These are phyloP conservation scores for Delichon dasypus DNA, from an alignment of 2,797 vertebrate genomes.

Conservation along the genomic window DNA sequence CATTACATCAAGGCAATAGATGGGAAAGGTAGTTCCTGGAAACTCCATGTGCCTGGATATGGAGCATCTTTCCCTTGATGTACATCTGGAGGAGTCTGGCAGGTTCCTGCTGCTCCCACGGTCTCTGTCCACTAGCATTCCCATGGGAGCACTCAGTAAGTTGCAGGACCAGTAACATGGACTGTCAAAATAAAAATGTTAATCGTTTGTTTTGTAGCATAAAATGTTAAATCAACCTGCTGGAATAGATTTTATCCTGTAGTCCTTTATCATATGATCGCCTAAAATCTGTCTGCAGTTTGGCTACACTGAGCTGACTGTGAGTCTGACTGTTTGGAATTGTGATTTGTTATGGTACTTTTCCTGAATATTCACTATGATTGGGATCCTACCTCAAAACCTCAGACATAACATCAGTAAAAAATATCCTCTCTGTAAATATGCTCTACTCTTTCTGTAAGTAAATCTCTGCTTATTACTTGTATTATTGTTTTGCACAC, in stretches of 20 bases:
- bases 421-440: not conserved
- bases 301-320: not conserved
- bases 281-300: not conserved
- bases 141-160: not conserved
- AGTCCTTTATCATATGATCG: not conserved
- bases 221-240: not conserved
- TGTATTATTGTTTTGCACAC: not conserved
- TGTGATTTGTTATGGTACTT: not conserved
- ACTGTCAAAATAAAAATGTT: not conserved
- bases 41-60: not conserved
- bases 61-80: not conserved
- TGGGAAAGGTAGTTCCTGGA: not conserved
- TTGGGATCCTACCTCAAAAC: not conserved
- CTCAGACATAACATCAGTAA: not conserved
- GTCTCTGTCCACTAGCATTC: rapidly evolving
- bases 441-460: not conserved
- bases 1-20: not conserved
- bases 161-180: not conserved
- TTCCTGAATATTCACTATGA: not conserved
- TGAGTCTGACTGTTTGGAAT: not conserved
- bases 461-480: not conserved
- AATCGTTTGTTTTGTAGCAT: not conserved
- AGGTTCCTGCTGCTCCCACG: not conserved
- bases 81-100: not conserved
- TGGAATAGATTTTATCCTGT: not conserved